These are phyloP conservation scores for Nylanderia fulva DNA, from an alignment of 1,140 invertebrate genomes.

Conservation along the genomic window DNA sequence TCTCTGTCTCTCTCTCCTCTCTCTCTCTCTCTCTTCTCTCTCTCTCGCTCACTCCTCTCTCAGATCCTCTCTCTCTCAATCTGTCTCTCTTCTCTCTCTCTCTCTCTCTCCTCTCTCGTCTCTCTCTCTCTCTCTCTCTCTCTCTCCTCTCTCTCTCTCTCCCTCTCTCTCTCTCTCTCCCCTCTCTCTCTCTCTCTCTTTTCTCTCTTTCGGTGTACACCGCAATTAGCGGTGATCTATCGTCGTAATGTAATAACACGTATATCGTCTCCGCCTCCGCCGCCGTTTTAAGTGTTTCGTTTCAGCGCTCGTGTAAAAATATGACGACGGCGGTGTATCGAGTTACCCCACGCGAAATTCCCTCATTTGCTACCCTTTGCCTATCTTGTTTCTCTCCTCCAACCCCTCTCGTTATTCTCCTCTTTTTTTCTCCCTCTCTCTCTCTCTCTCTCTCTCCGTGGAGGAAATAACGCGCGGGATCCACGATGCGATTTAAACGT, in stretches of 20 bases:
- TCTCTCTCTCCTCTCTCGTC: no score
- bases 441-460: background rate
- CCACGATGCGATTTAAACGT: slow-evolving; percentile 49
- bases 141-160: no score
- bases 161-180: no score
- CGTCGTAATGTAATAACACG: slow-evolving; percentile 82
- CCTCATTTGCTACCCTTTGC: slow-evolving; percentile 44
- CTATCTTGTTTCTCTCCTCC: slow-evolving; percentile 24
- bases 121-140: no score
- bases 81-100: no score
- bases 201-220: slow-evolving; percentile 75
- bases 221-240: slow-evolving; percentile 84
- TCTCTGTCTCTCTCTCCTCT: no score
- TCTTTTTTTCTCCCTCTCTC: no score
- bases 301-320: slow-evolving; percentile 64
- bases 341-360: slow-evolving; percentile 56
- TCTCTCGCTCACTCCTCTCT: no score
- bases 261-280: slow-evolving; percentile 69
- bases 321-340: slow-evolving; percentile 61
- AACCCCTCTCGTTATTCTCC: background rate
- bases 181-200: no score
- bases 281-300: slow-evolving; percentile 79
- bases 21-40: no score
- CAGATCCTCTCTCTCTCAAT: no score
- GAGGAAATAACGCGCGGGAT: background rate